These are phyloP conservation scores for Schizaphis graminum DNA, from an alignment of 2,888 invertebrate species.

Conservation along the genomic window DNA sequence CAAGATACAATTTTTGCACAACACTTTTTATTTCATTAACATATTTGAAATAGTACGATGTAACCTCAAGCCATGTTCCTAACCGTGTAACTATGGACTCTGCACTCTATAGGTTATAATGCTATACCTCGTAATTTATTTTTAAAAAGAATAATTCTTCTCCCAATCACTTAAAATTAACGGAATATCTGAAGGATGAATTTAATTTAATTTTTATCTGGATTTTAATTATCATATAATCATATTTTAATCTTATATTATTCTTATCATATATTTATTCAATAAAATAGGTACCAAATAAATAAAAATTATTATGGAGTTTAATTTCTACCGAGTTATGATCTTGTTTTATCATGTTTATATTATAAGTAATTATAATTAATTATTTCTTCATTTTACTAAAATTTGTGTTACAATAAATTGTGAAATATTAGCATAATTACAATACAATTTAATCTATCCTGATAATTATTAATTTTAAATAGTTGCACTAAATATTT, in stretches of 20 bases:
- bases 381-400: background rate
- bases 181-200: background rate
- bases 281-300: no score
- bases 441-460: background rate
- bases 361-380: no score
- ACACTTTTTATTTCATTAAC: slow-evolving; percentile 66
- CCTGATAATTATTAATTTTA: background rate
- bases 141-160: slow-evolving; percentile 68
- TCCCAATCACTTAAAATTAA: background rate
- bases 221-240: background rate
- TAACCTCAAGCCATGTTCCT: slow-evolving; percentile 66
- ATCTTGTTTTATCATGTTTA: no score
- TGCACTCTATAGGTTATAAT: slow-evolving; percentile 68
- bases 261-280: no score
- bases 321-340: no score
- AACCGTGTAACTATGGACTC: slow-evolving; percentile 69
- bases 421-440: background rate
- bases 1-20: background rate
- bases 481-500: background rate
- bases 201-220: no score
- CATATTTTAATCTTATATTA: background rate
- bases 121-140: slow-evolving; percentile 68
- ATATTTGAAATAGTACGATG: slow-evolving; percentile 68
- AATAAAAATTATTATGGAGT: no score
- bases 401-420: background rate